phyloP scores from a whole-genome alignment of 2,113 vertebrate species.

The Leuciscus idus region DNA sequence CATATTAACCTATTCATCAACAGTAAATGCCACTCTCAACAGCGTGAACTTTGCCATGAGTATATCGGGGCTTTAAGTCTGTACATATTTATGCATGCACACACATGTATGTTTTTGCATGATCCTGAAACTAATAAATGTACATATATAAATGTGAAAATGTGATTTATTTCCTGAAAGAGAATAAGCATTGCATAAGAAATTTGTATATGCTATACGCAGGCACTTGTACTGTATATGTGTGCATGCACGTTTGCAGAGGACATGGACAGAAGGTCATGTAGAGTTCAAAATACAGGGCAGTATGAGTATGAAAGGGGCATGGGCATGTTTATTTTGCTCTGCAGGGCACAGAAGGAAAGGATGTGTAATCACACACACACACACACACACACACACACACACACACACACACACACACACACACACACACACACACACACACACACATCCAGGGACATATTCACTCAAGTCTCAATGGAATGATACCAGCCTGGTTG shows the following conservation, averaged over 20 bases:
- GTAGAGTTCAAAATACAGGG: conserved; percentile 16
- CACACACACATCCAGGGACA: neutral
- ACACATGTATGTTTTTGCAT: neutral
- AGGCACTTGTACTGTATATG: neutral
- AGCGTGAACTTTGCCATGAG: too few species aligned
- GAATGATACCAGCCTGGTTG: neutral
- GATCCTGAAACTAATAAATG: neutral
- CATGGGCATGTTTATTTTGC: neutral
- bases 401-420: neutral
- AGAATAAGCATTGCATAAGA: neutral
- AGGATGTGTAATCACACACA: neutral
- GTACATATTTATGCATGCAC: too few species aligned
- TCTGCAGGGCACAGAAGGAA: neutral
- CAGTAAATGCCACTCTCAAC: too few species aligned
- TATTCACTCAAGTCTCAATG: conserved; percentile 16
- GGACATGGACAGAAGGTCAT: neutral
- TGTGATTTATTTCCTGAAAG: neutral
- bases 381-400: neutral
- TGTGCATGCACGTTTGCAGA: neutral
- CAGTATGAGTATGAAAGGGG: neutral
- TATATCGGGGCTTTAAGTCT: too few species aligned
- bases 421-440: too few species aligned
- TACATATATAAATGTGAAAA: neutral
- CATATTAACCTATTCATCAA: too few species aligned
- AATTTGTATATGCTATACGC: neutral